phyloP scores from a whole-genome alignment of 2,888 invertebrate species.

The Ypsolopha scabrella region DNA sequence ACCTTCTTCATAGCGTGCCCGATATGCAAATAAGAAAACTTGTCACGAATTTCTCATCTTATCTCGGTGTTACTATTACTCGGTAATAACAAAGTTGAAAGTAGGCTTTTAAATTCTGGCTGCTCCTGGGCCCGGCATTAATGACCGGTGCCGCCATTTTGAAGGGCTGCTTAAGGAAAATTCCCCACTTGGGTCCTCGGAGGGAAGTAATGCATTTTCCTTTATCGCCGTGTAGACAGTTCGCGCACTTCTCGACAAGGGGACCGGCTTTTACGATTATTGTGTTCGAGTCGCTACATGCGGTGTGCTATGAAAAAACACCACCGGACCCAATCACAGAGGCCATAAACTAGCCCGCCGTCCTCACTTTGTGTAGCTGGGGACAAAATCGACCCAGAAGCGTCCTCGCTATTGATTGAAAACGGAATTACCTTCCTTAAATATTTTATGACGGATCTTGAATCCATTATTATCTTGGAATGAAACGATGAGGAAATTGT shows the following conservation, averaged over 20 bases:
- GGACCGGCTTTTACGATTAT: constrained; percentile 63
- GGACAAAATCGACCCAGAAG: not conserved
- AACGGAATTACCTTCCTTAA: not conserved
- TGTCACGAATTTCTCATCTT: constrained; percentile 23
- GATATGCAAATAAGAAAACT: constrained; percentile 16
- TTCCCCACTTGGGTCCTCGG: constrained; percentile 33
- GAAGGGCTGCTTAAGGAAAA: constrained; percentile 52
- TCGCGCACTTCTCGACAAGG: constrained; percentile 53
- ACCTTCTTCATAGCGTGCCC: constrained; percentile 1
- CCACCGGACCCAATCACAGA: constrained; percentile 30
- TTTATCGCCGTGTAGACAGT: constrained; percentile 63
- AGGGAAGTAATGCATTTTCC: constrained; percentile 67
- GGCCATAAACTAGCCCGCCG: constrained; percentile 20
- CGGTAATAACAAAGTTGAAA: constrained; percentile 41
- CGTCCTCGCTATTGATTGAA: not conserved
- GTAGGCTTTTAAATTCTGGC: constrained; percentile 53
- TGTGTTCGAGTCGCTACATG: constrained; percentile 49
- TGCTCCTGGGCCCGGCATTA: constrained; percentile 42
- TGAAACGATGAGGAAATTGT: not conserved
- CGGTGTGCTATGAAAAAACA: constrained; percentile 38
- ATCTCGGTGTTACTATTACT: constrained; percentile 23
- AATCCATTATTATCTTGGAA: not conserved
- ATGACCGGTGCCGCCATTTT: constrained; percentile 56
- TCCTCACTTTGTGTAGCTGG: not conserved
- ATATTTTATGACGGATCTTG: not conserved